Base-by-base conservation (phyloP, 2,113 vertebrate genomes). In the Lichenostomus cassidix region DNA sequence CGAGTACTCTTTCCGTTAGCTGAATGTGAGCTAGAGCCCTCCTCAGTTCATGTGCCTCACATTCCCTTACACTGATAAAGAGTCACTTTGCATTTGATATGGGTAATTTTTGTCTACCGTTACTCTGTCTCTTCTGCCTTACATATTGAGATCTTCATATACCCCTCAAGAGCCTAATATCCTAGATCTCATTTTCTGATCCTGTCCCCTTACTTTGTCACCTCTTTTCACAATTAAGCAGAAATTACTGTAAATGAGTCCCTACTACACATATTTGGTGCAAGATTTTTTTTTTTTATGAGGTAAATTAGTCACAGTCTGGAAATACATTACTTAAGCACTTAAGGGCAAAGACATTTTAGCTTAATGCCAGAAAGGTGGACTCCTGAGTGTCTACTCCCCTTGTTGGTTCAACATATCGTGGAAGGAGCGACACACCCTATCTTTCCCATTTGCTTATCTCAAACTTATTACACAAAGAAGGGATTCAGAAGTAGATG, bases 221-320 rank as follows among this genome's bases (percentile, higher is more conserved):
- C 33, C 5, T 78, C 39, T 87, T 84, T 46, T 46, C 70, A 53
- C 22, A 85, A 21, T 50, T 73, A 70, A 90, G 31, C 27, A 85
- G 56, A 70, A 82, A 47, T 55, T 63, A 47, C 11, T 81, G 76
- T 27, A 69, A 47, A 28, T 41, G 7, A 58, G 22, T 70, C 42
- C 28, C 17, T 70, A 42, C 18, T 24, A 22, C 12, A 69, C 6
- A 39, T 35, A 60, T 33, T 56, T 89, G 37, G 50, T 0, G 0
- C 8, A 60, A 56, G 15, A 25, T 28, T 55, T 50, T n/a, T 50
- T 53, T 81, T n/a, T 24, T 0, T 0, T 0, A 53, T 41, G 4
- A 7, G 9, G 49, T 70, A 65, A n/a, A 58, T 39, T 18, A 42
- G 55, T 65, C 31, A 69, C 14, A 78, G 42, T 20, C 69, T 70